Conservation (phyloP, 2,888 invertebrate genomes). For the Aleiodes leptofemur region DNA sequence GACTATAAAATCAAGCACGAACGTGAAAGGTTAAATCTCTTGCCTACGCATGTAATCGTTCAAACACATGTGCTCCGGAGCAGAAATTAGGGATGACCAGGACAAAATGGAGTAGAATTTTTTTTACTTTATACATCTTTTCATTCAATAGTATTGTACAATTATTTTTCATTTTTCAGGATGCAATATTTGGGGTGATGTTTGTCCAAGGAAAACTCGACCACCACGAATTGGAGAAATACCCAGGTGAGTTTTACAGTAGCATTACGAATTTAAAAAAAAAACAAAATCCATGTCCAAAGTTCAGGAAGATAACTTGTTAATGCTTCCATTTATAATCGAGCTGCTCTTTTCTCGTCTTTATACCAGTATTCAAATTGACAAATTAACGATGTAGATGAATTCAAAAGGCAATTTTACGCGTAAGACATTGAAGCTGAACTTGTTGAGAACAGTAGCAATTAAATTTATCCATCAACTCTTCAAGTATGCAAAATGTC, state of each 20-base stretch:
- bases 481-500: background rate
- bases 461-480: conserved; percentile 14
- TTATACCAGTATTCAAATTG: background rate
- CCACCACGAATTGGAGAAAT: conserved; percentile 70
- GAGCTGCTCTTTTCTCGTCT: conserved; percentile 4
- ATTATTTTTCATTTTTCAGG: conserved; percentile 60
- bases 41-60: conserved; percentile 24
- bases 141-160: background rate
- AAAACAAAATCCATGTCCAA: background rate
- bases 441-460: background rate
- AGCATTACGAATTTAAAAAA: background rate
- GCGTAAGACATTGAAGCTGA: no score
- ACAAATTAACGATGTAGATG: background rate
- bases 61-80: background rate
- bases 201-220: conserved; percentile 64
- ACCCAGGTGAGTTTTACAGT: conserved; percentile 62
- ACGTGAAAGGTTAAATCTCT: conserved; percentile 12
- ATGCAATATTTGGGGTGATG: conserved; percentile 65
- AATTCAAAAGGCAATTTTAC: background rate
- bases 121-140: background rate
- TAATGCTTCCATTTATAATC: no score
- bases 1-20: background rate
- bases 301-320: no score
- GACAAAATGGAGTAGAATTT: background rate
- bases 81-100: background rate